Evolutionary conservation across 2,888 invertebrate species (phyloP), one percentile per base, ranked within the genome.

Genomic region (Hydraecia micacea): DNA sequence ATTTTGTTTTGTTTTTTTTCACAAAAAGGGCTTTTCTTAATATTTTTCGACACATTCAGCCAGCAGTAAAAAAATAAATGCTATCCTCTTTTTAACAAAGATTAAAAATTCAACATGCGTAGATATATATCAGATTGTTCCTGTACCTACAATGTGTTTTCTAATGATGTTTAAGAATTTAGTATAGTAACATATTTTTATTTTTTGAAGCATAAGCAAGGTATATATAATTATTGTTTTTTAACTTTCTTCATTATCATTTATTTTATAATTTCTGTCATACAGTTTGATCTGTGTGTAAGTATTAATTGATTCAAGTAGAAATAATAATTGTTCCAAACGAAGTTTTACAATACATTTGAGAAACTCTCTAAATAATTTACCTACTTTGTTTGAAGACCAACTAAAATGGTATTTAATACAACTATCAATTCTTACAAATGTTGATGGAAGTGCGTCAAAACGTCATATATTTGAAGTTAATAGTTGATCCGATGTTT

Each of bases 401-500:
- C 3, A 21, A 46, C 3, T 25, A 28, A 62, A 60, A 42, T 18
- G 15, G 1, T 49, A 28, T 39, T 60, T 13, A 52, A 21, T 68
- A 39, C 13, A 73, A 63, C 49, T 49, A 62, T 73, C 25, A 66
- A 60, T 76, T 67, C 28, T 65, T 46, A 15, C 18, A 58, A n/a
- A 65, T 65, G 46, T 82, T 79, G 62, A 74, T 80, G 66, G 46
- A 76, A 90, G 90, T 91, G 73, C 86, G 91, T 92, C 85, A 90
- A 90, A 80, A 84, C 87, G 89, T 87, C 83, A 86, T 91, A 82
- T 79, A 80, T 79, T 81, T 80, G 60, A 13, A 89, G 91, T 91
- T 90, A 91, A 91, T 91, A 91, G 91, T 91, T 90, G 88, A 85
- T 81, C 77, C 60, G 68, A 88, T 90, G 92, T 93, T 92, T 94